A percentile compares a stretch with the other conserved stretches of the same genome.
phyloP scores from a whole-genome alignment of 64 coral and sea anemone genomes.

The Hydrozoanthus tunicans region DNA sequence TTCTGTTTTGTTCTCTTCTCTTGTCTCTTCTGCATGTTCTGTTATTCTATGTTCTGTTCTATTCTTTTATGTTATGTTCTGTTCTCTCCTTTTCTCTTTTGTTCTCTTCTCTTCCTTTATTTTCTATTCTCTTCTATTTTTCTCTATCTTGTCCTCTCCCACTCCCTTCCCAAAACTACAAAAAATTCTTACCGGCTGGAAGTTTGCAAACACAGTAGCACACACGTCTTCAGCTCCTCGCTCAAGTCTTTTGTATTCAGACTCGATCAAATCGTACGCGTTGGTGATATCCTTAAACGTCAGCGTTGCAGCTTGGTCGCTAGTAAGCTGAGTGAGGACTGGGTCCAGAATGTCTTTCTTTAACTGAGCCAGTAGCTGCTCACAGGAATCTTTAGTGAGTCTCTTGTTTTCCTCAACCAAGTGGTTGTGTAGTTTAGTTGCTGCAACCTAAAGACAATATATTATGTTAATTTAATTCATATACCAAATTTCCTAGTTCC shows the following conservation, averaged over 20 bases:
- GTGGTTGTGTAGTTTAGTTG: background rate
- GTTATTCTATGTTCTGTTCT: too few relatives aligned
- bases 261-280: conserved; percentile 41
- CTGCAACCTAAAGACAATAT: background rate
- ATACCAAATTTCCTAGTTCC: too few relatives aligned
- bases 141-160: background rate
- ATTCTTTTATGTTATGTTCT: too few relatives aligned
- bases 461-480: too few relatives aligned
- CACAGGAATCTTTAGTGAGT: conserved; percentile 6
- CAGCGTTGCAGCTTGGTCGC: conserved; percentile 2
- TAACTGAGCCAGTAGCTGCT: conserved; percentile 8
- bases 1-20: too few relatives aligned
- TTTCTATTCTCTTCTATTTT: too few relatives aligned
- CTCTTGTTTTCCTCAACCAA: conserved; percentile 20
- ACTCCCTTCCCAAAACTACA: too few relatives aligned
- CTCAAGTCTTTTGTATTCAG: conserved; percentile 2
- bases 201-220: conserved; percentile 39
- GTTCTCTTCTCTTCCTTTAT: too few relatives aligned
- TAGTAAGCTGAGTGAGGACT: conserved; percentile 39
- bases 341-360: conserved; percentile 47
- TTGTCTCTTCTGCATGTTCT: too few relatives aligned
- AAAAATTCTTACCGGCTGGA: conserved; percentile 33
- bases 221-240: conserved; percentile 30
- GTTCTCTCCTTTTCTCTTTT: too few relatives aligned
- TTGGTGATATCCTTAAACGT: conserved; percentile 16